phyloP scores from a whole-genome alignment of 2,113 vertebrate species.

The Dicaeum eximium region DNA sequence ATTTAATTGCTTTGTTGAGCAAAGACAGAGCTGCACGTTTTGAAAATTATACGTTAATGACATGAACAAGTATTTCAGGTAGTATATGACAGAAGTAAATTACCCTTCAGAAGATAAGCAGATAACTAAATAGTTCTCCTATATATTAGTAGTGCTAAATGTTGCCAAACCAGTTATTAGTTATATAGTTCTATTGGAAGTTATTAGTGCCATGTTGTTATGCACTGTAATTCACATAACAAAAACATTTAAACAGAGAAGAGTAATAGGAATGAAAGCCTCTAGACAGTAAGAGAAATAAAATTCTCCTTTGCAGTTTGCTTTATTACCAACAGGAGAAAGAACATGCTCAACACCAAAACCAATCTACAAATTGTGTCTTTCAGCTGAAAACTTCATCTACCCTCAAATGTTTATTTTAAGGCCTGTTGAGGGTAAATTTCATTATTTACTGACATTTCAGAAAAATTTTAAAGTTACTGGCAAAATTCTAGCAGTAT shows the following conservation, averaged over 20 bases:
- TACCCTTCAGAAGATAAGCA: not conserved
- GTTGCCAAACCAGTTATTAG: not conserved
- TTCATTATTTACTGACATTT: not conserved
- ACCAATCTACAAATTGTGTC: not conserved
- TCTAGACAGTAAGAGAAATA: not conserved
- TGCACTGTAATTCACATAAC: not conserved
- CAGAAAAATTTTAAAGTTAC: not conserved
- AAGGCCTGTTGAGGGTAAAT: not conserved
- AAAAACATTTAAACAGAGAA: not conserved
- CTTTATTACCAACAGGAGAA: not conserved
- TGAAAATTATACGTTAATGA: not conserved
- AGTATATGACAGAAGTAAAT: not conserved
- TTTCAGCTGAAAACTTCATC: not conserved
- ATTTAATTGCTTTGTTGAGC: not conserved
- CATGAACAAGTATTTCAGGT: not conserved
- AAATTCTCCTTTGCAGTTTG: not conserved
- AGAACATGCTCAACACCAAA: not conserved
- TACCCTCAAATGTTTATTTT: not conserved
- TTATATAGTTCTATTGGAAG: not conserved
- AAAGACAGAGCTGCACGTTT: not conserved
- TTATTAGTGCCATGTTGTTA: not conserved
- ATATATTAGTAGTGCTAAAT: not conserved
- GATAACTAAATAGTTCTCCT: not conserved
- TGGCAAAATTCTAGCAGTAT: not conserved
- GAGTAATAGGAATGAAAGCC: not conserved